Conservation (phyloP, 2,888 invertebrate species). For the Synergus gifuensis region DNA sequence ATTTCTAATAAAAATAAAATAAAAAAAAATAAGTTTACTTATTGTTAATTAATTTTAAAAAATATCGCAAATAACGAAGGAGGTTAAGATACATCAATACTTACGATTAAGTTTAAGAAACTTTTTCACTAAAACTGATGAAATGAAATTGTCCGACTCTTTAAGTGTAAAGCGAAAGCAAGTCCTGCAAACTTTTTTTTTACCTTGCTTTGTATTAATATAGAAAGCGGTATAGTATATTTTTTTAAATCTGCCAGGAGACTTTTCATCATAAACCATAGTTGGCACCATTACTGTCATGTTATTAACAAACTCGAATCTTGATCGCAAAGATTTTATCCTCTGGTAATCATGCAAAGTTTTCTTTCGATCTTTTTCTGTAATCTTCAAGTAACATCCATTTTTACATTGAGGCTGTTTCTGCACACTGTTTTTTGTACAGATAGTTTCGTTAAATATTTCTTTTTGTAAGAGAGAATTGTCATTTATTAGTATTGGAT, state of each 20-base stretch:
- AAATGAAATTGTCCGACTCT: not conserved
- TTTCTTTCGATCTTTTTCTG: not conserved
- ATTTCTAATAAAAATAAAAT: not conserved
- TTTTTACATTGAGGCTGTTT: not conserved
- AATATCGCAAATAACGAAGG: not conserved
- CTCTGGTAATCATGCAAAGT: not conserved
- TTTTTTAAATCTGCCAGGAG: not conserved
- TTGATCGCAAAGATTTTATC: not conserved
- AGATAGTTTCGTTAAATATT: not conserved
- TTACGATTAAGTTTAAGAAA: not conserved
- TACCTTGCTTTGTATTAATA: not conserved
- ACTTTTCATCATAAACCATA: not conserved
- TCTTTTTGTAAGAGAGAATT: not conserved
- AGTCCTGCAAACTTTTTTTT: not conserved
- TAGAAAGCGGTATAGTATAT: not conserved
- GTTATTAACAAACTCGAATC: slow-evolving; percentile 1
- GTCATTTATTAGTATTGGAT: not conserved
- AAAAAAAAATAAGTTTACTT: not conserved
- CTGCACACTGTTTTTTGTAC: not conserved
- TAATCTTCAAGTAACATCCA: not conserved
- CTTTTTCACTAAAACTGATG: not conserved
- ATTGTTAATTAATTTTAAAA: not conserved
- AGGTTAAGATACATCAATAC: not conserved
- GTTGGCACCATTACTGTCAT: not conserved
- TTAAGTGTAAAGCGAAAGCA: not conserved